Base-by-base conservation (phyloP, 2,797 vertebrate genomes). In the Xiphorhynchus erythropygius region DNA sequence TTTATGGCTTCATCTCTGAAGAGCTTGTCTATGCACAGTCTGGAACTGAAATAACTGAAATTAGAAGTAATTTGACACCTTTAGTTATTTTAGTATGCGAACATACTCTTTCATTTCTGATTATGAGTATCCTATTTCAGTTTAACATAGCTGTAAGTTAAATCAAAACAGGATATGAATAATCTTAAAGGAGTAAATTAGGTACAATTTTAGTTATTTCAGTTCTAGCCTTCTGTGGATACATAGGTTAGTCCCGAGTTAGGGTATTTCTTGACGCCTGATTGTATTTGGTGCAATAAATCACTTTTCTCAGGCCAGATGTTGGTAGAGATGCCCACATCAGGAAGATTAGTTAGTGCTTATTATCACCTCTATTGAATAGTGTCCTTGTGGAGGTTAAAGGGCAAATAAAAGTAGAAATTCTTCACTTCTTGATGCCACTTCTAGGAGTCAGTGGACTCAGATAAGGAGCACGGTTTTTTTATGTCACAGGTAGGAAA, bases 151-250 rank as follows among this genome's bases (percentile, higher is more conserved):
- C 78, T 90, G 80, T 94, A 93, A 91, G 79, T 96, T 94, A 82
- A 93, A 94, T 93, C 94, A 95, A 96, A 96, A 95, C 94, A 96
- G 96, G 96, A 95, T 94, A 84, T 96, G 95, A 95, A 96, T 94
- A 96, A 94, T 92, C 74, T 93, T 84, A 74, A 88, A 87, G 74
- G 59, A 88, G 77, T 94, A 86, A 78, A 94, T 91, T 90, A 73
- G 69, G 65, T 89, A 86, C 85, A 63, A 76, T 84, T 94, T 78
- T 84, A 86, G 80, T 86, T 93, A 91, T 79, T 94, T 93, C 56
- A 25, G 49, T 96, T 92, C 63, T 89, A 86, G 49, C 15, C 32
- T 77, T 57, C 30, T 77, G 52, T 74, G 56, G 67, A 79, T 71
- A 82, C 67, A 10, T 65, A 50, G 56, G n/a, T 84, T 62, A 59